These are phyloP conservation scores for Caenorhabditis briggsae DNA, from an alignment of 1,140 invertebrate genomes.

Conservation along the genomic window DNA sequence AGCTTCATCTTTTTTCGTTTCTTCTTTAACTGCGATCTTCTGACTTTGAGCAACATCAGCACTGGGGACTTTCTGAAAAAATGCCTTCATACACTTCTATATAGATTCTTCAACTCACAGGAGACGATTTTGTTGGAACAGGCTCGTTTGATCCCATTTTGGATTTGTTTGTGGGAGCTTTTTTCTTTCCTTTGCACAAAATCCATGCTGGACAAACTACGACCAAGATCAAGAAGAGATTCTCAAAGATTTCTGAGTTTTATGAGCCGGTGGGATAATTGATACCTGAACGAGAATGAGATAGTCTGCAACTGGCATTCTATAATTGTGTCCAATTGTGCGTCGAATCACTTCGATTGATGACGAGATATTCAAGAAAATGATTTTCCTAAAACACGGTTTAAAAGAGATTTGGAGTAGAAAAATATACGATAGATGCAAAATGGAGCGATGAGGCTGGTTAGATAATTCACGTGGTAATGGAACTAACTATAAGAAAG, in stretches of 20 bases:
- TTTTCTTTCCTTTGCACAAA: conserved; percentile 38
- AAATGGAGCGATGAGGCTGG: too few species aligned
- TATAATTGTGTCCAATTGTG: conserved; percentile 2
- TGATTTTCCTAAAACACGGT: too few species aligned
- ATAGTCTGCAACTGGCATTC: conserved; percentile 31
- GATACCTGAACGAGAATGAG: conserved; percentile 52
- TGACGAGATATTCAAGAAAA: not conserved
- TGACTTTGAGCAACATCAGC: not conserved
- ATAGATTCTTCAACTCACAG: not conserved
- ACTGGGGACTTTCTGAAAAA: not conserved
- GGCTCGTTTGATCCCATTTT: not conserved
- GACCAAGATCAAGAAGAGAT: not conserved
- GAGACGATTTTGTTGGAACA: not conserved
- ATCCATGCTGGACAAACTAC: not conserved
- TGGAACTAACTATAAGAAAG: too few species aligned
- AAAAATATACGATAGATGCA: too few species aligned
- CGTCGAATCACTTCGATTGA: not conserved
- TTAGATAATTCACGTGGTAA: too few species aligned
- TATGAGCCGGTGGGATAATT: too few species aligned
- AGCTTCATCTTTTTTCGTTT: not conserved
- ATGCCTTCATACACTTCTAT: not conserved
- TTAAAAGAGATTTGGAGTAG: too few species aligned
- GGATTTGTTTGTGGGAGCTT: not conserved
- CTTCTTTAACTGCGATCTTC: not conserved
- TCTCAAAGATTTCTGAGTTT: not conserved